Evolutionary conservation across 2,888 invertebrate species (phyloP), one percentile per base, ranked within the genome.

Genomic region (Bombylius discolor): DNA sequence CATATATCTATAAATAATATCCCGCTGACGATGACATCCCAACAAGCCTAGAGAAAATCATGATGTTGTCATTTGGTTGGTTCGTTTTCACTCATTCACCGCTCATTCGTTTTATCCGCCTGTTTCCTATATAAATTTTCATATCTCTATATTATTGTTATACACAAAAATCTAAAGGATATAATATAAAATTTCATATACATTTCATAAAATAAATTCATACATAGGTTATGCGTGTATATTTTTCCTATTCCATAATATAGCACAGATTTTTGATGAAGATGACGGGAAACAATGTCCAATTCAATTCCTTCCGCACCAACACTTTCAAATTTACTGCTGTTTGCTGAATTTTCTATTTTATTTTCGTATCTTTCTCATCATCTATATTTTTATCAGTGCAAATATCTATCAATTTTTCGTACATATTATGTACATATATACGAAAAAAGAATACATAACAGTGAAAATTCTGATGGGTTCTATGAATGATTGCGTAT

Each of bases 281-380:
- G 53, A 58, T 53, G 55, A 58, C 58, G 56, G 58, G 57, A 57
- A 62, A 56, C 55, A 60, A 62, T 59, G 64, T 71, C 71, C 69
- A 70, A 71, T 70, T 71, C 69, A 66, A 71, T 71, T 71, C 64
- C 68, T 71, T 71, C 71, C 70, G 67, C 69, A 65, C 69, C 72
- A 71, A 71, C 72, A 71, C 71, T 71, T 70, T 69, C 66, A 66
- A 70, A 67, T 68, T 69, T 68, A 51, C 55, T 55, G 47, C 23
- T 23, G 23, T 23, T 23, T 23, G 23, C 23, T 23, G 23, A 23
- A 23, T 23, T 23, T 23, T 23, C 23, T 23, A 23, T 23, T 23
- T 23, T 55, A 47, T 42, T 47, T 51, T 55, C 51, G 47, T 48
- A 46, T 55, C 49, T 47, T 49, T 42, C 12, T 11, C 34, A 7